A percentile compares a stretch with the other conserved stretches of the same genome.
These are phyloP conservation scores for Speoplatyrhinus poulsoni DNA, from an alignment of 2,113 vertebrate species.

Conservation along the genomic window DNA sequence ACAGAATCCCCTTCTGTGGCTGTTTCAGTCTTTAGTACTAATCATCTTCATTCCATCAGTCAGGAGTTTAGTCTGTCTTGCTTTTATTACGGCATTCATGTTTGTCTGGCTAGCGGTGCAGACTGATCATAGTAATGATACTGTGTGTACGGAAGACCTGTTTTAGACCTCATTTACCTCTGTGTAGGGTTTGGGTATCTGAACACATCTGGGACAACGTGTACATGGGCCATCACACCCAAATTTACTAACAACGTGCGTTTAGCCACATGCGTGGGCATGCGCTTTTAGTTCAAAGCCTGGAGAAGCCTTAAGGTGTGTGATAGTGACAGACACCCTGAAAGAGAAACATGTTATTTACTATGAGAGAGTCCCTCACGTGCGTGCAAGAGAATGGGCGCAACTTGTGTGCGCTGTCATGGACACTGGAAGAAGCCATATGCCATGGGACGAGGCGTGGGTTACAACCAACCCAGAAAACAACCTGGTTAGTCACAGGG, in stretches of 20 bases:
- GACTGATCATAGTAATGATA: constrained; percentile 33
- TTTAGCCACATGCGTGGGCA: no score
- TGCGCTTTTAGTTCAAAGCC: no score
- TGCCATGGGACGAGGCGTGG: no score
- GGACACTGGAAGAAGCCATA: no score
- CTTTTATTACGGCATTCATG: constrained; percentile 33
- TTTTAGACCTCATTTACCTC: constrained; percentile 13
- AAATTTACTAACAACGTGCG: neutral
- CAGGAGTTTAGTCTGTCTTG: constrained; percentile 47
- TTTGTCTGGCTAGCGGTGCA: constrained; percentile 32
- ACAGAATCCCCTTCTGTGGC: constrained; percentile 61
- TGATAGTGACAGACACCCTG: no score
- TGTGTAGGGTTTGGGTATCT: neutral
- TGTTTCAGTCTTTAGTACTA: constrained; percentile 60
- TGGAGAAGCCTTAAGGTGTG: no score
- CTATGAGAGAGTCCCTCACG: neutral
- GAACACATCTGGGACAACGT: constrained; percentile 41
- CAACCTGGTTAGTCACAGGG: no score
- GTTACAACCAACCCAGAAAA: no score
- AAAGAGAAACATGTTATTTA: no score
- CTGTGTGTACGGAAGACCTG: constrained; percentile 24
- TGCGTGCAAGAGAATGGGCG: neutral
- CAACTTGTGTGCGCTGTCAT: neutral
- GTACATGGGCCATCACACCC: neutral
- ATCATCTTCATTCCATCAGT: constrained; percentile 49